Base-by-base conservation (phyloP, 2,113 vertebrate genomes). In the Dascyllus trimaculatus region DNA sequence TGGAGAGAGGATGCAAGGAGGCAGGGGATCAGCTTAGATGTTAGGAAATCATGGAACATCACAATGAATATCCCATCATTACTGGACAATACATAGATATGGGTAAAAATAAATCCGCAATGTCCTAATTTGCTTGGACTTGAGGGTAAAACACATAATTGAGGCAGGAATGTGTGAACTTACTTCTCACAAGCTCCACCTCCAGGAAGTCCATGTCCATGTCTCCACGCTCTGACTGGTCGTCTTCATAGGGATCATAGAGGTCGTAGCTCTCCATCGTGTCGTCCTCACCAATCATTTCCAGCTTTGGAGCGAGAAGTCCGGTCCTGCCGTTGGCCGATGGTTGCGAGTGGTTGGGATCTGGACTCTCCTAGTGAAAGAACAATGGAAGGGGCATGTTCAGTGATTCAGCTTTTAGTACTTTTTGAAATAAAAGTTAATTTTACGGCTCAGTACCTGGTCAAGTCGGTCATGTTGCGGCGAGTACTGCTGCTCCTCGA, bases 401-500 rank as follows among this genome's bases (percentile, higher is more conserved):
- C 22, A 45, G 18, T 38, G 13, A 43, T 2, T 45, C 22, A 4
- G 1, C 0, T 63, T 38, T 2, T 6, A 6, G 10, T 24, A 3
- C 52, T 22, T 32, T 13, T 24, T n/a, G 2, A 2, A 1, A 1
- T 45, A 15, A 66, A 52, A 49, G 18, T 3, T 0, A 10, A 21
- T 40, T 60, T 54, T 7, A 26, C 7, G 13, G 15, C 2, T 61
- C 19, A 22, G 5, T 94, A 93, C 95, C 0, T 96, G 96, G 2
- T 95, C 88, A 0, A 93, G 76, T 7, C 96, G 93, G 71, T 98
- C 97, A 45, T 97, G 95, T 67, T 95, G 97, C 0, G 96, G 95
- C 43, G 93, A 95, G 80, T 98, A 97, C 79, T 94, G 96, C 85
- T 96, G 95, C 90, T 99, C 98, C 67, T 98, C 96, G 0, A 99